These are phyloP conservation scores for Callipepla californica DNA, from an alignment of 2,113 vertebrate genomes.

Conservation along the genomic window DNA sequence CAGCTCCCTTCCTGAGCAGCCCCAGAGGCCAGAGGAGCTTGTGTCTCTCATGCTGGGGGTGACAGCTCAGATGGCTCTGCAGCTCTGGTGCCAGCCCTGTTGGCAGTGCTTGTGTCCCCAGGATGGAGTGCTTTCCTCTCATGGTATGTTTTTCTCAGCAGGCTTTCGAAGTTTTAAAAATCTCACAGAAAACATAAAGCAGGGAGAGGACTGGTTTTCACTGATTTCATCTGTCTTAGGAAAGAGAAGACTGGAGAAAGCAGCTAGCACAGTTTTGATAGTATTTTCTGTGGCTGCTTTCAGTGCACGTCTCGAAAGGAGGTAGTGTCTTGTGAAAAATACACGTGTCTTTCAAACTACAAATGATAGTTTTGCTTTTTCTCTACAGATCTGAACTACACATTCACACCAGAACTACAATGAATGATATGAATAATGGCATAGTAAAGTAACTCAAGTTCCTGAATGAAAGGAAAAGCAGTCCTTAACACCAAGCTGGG, in stretches of 20 bases:
- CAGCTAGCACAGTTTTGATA: background rate
- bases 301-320: constrained; percentile 18
- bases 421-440: constrained; percentile 1
- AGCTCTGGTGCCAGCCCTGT: constrained; percentile 22
- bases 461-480: background rate
- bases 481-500: background rate
- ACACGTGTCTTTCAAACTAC: background rate
- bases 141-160: background rate
- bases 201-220: background rate
- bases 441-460: constrained; percentile 4
- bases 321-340: constrained; percentile 32
- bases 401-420: background rate
- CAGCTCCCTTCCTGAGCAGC: constrained; percentile 27
- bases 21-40: constrained; percentile 33
- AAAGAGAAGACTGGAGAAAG: constrained; percentile 12
- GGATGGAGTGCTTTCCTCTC: background rate
- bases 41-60: background rate
- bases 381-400: background rate
- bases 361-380: constrained; percentile 11
- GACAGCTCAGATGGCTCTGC: background rate
- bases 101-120: background rate
- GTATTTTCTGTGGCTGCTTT: constrained; percentile 10
- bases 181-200: background rate
- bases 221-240: background rate
- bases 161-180: constrained; percentile 30